Conservation (phyloP, 2,888 invertebrate species). For the Himalopsyche japonica region DNA sequence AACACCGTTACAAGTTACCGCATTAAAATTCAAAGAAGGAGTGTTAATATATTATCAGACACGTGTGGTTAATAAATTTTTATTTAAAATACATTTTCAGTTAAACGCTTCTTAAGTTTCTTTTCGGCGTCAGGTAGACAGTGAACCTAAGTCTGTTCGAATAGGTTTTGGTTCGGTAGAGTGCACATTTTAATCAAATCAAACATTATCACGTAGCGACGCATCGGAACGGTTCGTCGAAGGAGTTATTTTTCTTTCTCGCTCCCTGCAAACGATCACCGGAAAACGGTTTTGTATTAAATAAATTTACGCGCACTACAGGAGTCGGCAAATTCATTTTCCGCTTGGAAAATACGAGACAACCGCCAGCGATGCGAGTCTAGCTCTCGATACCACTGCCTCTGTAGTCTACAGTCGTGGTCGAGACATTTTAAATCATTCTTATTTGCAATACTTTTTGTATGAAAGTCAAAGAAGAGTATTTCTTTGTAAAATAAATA, state of each 20-base stretch:
- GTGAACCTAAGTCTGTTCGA: background rate
- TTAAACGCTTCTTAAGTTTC: background rate
- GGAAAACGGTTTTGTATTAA: constrained; percentile 11
- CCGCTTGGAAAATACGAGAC: background rate
- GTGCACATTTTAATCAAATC: constrained; percentile 3
- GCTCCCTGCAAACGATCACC: background rate
- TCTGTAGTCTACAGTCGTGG: background rate
- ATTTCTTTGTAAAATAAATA: too few species aligned
- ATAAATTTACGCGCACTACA: constrained; percentile 12
- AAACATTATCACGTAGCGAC: constrained; percentile 9
- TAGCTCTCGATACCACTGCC: background rate
- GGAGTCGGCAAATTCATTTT: constrained; percentile 3
- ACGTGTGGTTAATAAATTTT: background rate
- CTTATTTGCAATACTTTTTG: too few species aligned
- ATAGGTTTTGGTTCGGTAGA: background rate
- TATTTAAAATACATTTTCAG: background rate
- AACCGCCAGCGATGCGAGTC: background rate
- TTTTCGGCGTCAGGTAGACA: background rate
- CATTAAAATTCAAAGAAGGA: background rate
- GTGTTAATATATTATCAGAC: background rate
- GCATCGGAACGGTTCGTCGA: background rate
- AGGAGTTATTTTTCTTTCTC: background rate
- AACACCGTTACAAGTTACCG: background rate
- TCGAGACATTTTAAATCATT: too few species aligned
- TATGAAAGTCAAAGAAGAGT: too few species aligned